Evolutionary conservation across 37 sponge, comb jelly and placozoan genomes (phyloP).

Genomic region (Diacarnus erythraeanus): DNA sequence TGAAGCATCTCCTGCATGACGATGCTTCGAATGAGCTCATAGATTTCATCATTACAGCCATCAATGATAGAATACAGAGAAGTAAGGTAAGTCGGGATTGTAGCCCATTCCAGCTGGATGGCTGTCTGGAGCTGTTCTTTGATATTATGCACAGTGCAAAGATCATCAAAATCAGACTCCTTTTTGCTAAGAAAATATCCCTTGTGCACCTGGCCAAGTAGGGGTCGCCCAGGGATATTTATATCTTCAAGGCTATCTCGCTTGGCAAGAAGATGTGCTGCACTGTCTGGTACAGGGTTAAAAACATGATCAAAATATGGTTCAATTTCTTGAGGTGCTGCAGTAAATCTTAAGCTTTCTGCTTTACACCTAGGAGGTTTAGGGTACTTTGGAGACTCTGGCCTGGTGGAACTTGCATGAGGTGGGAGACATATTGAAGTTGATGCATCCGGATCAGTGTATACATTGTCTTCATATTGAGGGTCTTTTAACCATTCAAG

Average conservation of each 20-base stretch:
- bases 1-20: constrained; percentile 69
- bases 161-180: neutral
- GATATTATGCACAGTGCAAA: neutral
- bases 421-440: neutral
- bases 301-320: neutral
- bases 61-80: constrained; percentile 50
- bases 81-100: constrained; percentile 57
- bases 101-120: constrained; percentile 41
- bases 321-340: neutral
- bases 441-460: neutral
- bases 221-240: neutral
- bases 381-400: neutral
- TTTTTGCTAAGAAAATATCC: no score
- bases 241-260: neutral
- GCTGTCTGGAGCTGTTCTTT: constrained; percentile 29
- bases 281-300: no score
- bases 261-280: neutral
- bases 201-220: neutral
- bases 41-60: constrained; percentile 34
- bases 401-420: neutral
- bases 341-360: neutral
- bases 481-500: constrained; percentile 45
- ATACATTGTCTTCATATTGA: neutral
- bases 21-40: constrained; percentile 26
- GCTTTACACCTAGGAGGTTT: neutral